A percentile compares a stretch with the other conserved stretches of the same genome.
phyloP scores from a whole-genome alignment of 2,113 vertebrate genomes.

The Hydrolagus affinis region DNA sequence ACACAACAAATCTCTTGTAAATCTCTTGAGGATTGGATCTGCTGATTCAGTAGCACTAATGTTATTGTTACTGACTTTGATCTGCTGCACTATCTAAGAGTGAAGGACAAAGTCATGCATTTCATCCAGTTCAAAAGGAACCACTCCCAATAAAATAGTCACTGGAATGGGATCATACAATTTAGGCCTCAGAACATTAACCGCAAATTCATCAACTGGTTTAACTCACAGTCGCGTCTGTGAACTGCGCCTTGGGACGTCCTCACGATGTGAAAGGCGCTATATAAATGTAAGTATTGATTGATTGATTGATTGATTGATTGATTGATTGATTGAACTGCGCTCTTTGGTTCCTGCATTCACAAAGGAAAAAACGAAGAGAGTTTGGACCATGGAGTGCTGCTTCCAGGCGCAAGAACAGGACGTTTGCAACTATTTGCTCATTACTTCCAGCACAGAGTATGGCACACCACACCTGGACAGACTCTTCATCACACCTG shows the following conservation, averaged over 20 bases:
- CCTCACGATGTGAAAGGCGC: no score
- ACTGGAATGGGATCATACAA: constrained; percentile 13
- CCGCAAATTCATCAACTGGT: background rate
- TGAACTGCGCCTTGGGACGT: background rate
- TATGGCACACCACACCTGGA: constrained; percentile 37
- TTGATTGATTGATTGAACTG: no score
- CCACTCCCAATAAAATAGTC: background rate
- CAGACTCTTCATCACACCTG: constrained; percentile 28
- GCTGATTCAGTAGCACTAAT: no score
- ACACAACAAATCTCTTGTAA: no score
- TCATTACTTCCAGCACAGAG: constrained; percentile 33
- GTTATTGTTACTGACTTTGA: no score
- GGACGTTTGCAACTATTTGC: constrained; percentile 10
- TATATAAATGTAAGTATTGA: no score
- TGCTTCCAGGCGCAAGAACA: background rate
- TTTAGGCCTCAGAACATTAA: background rate
- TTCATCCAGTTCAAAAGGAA: constrained; percentile 6
- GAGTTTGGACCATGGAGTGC: background rate
- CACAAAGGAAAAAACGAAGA: constrained; percentile 41
- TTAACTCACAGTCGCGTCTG: background rate
- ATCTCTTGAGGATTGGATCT: no score
- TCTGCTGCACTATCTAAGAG: no score
- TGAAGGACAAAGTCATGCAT: background rate
- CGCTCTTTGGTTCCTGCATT: background rate
- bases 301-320: no score